Evolutionary conservation across 2,888 invertebrate genomes (phyloP), one percentile per base, ranked within the genome.

Genomic region (Lysandra bellargus): DNA sequence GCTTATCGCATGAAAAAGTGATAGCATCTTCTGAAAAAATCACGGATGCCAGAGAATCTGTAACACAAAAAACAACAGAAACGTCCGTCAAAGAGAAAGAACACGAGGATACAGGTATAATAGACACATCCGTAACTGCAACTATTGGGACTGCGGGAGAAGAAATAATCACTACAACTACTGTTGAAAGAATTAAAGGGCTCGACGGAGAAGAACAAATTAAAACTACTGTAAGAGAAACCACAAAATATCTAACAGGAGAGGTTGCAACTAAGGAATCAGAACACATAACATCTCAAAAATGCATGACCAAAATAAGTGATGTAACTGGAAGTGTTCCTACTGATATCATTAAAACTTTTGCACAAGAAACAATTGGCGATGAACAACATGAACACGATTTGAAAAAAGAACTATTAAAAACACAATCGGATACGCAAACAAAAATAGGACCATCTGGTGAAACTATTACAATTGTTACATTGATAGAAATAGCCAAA

Each of bases 401-500:
- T 69, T 14, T 69, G 12, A 69, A 37, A 69, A 33, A 69, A 14
- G 33, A 33, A 69, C 12, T 69, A 4, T 17, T 30, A 33, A 37
- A 69, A 69, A 37, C 69, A 69, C 69, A 69, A 33, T 69, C 69
- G 14, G 80, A 80, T 72, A 79, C 80, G 17, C 79, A 80, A 79
- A 81, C 78, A n/a, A 76, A 75, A 72, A 80, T 61, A 49, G 82
- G 81, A 14, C 74, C 80, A 12, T 44, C 64, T 23, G 83, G 83
- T 33, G 84, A 83, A 74, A 79, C 80, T 80, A 83, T 83, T 74
- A 82, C 78, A 57, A 83, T 72, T 64, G 82, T 82, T 14, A 83
- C 78, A 30, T 77, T 78, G 3, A 81, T 75, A 53, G 83, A 40
- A 64, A 23, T 30, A n/a, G n/a, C n/a, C 7, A 81, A 81, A 78